Base-by-base conservation (phyloP, 2,888 invertebrate species). In the Alviniconcha strummeri region DNA sequence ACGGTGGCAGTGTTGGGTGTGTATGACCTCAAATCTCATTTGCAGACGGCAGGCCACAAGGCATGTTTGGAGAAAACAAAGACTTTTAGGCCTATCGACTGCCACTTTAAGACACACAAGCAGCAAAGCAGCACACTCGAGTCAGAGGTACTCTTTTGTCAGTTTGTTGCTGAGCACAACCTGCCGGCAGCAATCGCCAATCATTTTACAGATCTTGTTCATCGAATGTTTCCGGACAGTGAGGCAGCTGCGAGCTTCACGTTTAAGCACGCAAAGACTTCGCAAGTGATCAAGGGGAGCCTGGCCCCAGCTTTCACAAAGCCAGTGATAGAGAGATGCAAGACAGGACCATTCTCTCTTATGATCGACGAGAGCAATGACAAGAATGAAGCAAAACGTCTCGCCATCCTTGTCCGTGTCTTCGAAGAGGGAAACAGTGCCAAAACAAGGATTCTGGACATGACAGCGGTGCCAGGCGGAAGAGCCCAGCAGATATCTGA, bases 321-420 rank as follows among this genome's bases (percentile, higher is more conserved):
- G 7, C 60, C 60, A 60, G 60, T 60, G 60, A 60, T 60, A 8
- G 60, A 60, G 11, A 76, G 76, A 7, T 76, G 76, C 76, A 76
- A 54, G 52, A 76, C 5, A 36, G 76, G 76, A 36, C 54, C 76
- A 54, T 76, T 76, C 17, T 36, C 76, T 9, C 54, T 76, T 17
- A 19, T 76, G 36, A 76, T 76, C 54, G 76, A 76, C 36, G 76
- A 76, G 52, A 76, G 76, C 54, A 76, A 76, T 36, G 76, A 76
- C 52, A 76, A 17, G 55, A 76, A 76, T 5, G 5, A 54, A 52
- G 76, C 8, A 6, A 76, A 76, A 36, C 76, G 76, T 5, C 76
- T 76, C 5, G 76, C 54, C 54, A 54, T 76, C 52, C 76, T 76
- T 15, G 76, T 76, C 36, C 76, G 76, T 19, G 52, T 76, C 13